phyloP scores from a whole-genome alignment of 2,888 invertebrate genomes.

The Chrysolina oricalcia region DNA sequence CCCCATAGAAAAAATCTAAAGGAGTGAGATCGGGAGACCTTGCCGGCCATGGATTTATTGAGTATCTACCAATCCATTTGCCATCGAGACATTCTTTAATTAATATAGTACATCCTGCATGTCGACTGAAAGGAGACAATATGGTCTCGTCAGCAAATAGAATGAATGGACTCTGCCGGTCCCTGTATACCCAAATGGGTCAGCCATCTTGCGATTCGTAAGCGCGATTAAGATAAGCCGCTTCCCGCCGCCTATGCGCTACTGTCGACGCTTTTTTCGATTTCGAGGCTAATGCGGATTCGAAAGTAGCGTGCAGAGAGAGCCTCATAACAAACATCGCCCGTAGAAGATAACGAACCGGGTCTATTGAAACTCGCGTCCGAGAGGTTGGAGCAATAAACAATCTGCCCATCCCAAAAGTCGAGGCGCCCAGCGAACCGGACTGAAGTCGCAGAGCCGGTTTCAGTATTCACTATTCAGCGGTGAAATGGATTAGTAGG shows the following conservation, averaged over 20 bases:
- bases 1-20: no score
- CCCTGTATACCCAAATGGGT: not conserved
- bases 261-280: constrained; percentile 6
- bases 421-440: constrained; percentile 38
- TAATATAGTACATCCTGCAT: no score
- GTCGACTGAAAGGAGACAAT: no score
- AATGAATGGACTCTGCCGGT: no score
- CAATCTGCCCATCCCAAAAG: constrained; percentile 53
- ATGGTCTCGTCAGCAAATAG: no score
- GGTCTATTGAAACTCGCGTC: constrained; percentile 49
- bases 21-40: no score
- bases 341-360: constrained; percentile 43
- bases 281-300: constrained; percentile 34
- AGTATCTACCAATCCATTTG: no score
- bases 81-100: no score
- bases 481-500: constrained; percentile 40
- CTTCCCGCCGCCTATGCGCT: not conserved
- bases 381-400: constrained; percentile 57
- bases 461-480: constrained; percentile 17
- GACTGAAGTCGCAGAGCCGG: constrained; percentile 35
- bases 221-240: not conserved
- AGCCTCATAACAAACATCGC: constrained; percentile 23
- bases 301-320: constrained; percentile 40
- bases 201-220: not conserved
- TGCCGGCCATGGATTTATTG: no score